phyloP scores from a whole-genome alignment of 2,888 invertebrate genomes.

The Punctoribates punctum region DNA sequence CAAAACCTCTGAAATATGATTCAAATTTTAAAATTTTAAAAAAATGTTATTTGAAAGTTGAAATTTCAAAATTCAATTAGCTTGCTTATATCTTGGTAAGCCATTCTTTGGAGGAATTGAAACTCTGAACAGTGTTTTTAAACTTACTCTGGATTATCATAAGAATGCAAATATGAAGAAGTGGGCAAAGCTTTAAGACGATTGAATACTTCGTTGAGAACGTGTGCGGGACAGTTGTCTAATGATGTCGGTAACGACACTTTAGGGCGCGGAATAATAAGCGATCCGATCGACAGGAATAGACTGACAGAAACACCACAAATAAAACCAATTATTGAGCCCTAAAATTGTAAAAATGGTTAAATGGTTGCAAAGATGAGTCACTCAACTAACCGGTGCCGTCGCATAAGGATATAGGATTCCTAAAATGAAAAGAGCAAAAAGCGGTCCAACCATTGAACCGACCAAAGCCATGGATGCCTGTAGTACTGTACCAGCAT shows the following conservation, averaged over 20 bases:
- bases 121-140: no score
- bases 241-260: constrained; percentile 35
- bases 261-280: constrained; percentile 40
- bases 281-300: constrained; percentile 37
- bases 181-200: not conserved
- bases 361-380: not conserved
- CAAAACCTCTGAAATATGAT: constrained; percentile 34
- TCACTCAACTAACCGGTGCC: constrained; percentile 30
- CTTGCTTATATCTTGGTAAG: no score
- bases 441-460: constrained; percentile 44
- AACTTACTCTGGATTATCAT: not conserved
- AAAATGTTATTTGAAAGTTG: no score
- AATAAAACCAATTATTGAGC: constrained; percentile 42
- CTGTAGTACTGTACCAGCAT: constrained; percentile 44
- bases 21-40: no score
- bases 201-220: not conserved
- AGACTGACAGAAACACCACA: constrained; percentile 38
- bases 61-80: no score
- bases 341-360: constrained; percentile 35
- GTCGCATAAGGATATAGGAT: constrained; percentile 44
- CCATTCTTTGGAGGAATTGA: no score
- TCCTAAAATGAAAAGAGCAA: constrained; percentile 44
- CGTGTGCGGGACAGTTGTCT: constrained; percentile 37
- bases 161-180: not conserved
- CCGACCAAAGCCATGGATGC: constrained; percentile 46